Conservation (phyloP, 2,113 vertebrate species). For the Oryzias celebensis region DNA sequence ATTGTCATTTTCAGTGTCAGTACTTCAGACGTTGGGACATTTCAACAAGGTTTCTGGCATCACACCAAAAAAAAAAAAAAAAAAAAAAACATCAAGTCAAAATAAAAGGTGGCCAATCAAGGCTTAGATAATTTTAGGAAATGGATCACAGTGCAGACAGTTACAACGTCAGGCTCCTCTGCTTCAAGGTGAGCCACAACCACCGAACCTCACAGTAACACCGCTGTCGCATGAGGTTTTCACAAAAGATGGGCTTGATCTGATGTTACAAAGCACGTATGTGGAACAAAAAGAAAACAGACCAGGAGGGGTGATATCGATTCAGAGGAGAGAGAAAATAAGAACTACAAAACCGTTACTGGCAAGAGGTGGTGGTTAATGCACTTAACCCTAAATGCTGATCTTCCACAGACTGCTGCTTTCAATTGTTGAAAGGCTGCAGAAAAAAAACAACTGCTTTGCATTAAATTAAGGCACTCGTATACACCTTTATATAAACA, state of each 20-base stretch:
- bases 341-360: no score
- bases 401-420: no score
- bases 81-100: not conserved
- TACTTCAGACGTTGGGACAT: constrained; percentile 36
- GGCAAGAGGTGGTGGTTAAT: no score
- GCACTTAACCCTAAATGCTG: no score
- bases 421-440: no score
- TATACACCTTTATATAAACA: no score
- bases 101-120: constrained; percentile 6
- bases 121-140: constrained; percentile 16
- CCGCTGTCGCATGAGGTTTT: not conserved
- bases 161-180: constrained; percentile 35
- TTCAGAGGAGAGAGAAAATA: not conserved
- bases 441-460: no score
- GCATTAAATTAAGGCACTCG: no score
- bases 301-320: constrained; percentile 16
- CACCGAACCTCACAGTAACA: not conserved
- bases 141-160: constrained; percentile 83
- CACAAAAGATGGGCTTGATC: constrained; percentile 18
- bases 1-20: constrained; percentile 22
- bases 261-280: constrained; percentile 9
- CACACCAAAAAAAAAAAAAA: constrained; percentile 65
- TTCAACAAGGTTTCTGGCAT: constrained; percentile 77
- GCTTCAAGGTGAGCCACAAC: constrained; percentile 9
- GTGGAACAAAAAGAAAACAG: constrained; percentile 6